These are phyloP conservation scores for Manacus vitellinus DNA, from an alignment of 2,113 vertebrate species.

Conservation along the genomic window DNA sequence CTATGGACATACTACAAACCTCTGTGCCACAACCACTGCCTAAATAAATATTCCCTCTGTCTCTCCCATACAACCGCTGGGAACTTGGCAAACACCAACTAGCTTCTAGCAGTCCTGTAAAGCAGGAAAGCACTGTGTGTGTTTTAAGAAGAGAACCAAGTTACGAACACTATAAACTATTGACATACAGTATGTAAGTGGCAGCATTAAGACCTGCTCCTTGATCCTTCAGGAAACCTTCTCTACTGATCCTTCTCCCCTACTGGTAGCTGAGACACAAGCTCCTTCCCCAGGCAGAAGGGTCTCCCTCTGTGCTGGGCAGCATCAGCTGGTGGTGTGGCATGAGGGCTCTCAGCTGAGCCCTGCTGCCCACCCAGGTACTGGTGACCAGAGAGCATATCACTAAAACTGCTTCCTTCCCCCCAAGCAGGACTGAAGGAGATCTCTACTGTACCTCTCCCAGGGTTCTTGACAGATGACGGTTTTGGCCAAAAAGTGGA, in stretches of 20 bases:
- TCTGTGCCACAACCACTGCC: background rate
- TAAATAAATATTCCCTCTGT: background rate
- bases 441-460: background rate
- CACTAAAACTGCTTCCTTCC: background rate
- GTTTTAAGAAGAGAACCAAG: background rate
- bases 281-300: background rate
- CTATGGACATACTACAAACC: background rate
- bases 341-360: background rate
- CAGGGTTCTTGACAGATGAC: background rate
- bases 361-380: background rate
- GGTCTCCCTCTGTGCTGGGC: fast-evolving
- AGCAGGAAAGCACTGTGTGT: background rate
- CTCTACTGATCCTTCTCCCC: background rate
- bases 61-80: background rate
- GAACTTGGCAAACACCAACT: background rate
- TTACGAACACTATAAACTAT: background rate
- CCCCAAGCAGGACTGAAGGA: background rate
- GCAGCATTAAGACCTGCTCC: background rate
- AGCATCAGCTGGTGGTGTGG: fast-evolving
- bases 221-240: background rate
- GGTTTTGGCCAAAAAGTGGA: background rate
- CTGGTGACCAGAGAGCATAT: background rate
- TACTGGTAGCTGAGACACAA: background rate
- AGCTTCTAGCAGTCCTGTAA: background rate
- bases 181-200: background rate